Percentiles rank a stretch among this genome's conserved stretches.
Evolutionary conservation across 30 jellyfish, hydroid and myxozoan species (phyloP).

Genomic region (Phacellophora camtschatica): DNA sequence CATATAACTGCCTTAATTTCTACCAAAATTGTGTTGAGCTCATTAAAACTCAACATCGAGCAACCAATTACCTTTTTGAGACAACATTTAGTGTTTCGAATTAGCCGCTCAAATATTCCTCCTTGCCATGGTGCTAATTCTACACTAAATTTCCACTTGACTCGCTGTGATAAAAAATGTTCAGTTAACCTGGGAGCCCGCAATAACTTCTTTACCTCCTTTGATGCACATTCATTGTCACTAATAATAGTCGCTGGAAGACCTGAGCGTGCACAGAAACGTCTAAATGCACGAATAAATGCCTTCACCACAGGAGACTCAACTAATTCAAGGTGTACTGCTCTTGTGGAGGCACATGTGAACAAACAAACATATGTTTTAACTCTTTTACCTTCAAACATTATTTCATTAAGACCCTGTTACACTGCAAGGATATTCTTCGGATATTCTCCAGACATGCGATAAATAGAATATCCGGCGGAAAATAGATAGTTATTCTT

Average conservation of each 20-base stretch:
- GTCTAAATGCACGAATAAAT: too few relatives aligned
- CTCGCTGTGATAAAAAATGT: too few relatives aligned
- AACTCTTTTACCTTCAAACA: too few relatives aligned
- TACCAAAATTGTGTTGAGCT: constrained; percentile 3
- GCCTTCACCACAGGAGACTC: too few relatives aligned
- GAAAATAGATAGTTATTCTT: too few relatives aligned
- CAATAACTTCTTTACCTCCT: constrained; percentile 25
- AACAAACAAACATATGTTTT: constrained; percentile 20
- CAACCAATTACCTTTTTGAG: background rate
- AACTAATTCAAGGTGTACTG: constrained; percentile 5
- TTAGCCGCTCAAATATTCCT: too few relatives aligned
- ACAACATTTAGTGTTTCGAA: constrained; percentile 12
- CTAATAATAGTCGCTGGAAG: constrained; percentile 22
- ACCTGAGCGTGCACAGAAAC: constrained; percentile 43
- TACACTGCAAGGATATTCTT: background rate
- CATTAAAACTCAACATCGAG: background rate
- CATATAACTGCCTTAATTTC: constrained; percentile 40
- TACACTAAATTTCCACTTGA: too few relatives aligned
- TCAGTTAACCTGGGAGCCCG: too few relatives aligned
- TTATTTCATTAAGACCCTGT: too few relatives aligned
- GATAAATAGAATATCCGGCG: background rate
- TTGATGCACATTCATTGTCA: constrained; percentile 43
- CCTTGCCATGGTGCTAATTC: too few relatives aligned
- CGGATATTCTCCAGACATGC: background rate
- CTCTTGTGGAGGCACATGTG: constrained; percentile 42